A percentile compares a stretch with the other conserved stretches of the same genome.
phyloP scores from a whole-genome alignment of 2,113 vertebrate genomes.

The Amblyornis subalaris region DNA sequence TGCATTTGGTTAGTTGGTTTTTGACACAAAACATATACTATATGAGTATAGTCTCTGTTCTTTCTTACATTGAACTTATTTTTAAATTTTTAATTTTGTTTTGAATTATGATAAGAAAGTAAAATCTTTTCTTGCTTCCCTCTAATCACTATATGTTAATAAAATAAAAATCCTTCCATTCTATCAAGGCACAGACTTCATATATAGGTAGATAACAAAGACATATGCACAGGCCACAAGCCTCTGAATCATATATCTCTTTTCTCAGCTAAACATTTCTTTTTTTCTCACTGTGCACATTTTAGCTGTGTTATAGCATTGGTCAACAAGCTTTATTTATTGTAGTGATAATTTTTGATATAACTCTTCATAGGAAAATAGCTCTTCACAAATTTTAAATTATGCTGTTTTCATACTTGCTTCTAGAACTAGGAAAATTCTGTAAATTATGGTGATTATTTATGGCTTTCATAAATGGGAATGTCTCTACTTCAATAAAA shows the following conservation, averaged over 20 bases:
- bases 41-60: background rate
- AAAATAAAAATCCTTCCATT: background rate
- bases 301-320: background rate
- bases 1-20: background rate
- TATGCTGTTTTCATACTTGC: background rate
- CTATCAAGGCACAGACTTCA: background rate
- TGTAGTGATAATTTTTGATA: constrained; percentile 17
- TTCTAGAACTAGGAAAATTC: constrained; percentile 30
- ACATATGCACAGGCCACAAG: background rate
- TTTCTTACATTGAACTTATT: background rate
- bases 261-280: background rate
- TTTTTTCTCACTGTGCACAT: background rate
- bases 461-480: constrained; percentile 39
- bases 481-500: constrained; percentile 41
- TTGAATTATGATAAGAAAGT: background rate
- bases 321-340: background rate
- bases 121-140: background rate
- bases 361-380: constrained; percentile 15
- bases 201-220: background rate
- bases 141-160: background rate
- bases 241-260: background rate
- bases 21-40: background rate
- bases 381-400: constrained; percentile 47
- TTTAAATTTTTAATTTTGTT: background rate
- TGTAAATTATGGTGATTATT: constrained; percentile 30